Base-by-base conservation (phyloP, 2,888 invertebrate species). In the Drymonia ruficornis region DNA sequence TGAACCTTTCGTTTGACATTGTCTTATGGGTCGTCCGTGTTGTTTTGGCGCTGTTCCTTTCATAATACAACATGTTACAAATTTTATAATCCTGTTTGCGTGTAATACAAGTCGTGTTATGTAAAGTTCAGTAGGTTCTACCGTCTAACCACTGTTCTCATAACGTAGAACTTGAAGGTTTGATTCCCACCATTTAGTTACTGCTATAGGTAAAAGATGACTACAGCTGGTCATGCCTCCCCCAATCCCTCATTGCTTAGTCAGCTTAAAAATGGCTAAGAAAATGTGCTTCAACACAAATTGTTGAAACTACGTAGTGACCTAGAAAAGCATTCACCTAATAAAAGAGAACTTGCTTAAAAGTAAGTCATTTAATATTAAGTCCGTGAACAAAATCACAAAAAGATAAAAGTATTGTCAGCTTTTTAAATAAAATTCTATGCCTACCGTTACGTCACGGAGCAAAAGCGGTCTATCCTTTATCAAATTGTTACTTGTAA, bases 1-100 rank as follows among this genome's bases (percentile, higher is more conserved):
- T 43, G 55, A 56, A 63, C 65, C 70, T 59, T 73, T 64, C 57
- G 63, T 72, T 69, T 70, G 59, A 62, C 59, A 63, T 57, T 68
- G 65, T 69, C 68, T 70, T 61, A 56, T 61, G 52, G 51, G 51
- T 51, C 40, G 28, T 52, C 16, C n/a, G 36, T 23, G 15, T 36
- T 56, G 50, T 59, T 63, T 44, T 56, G 49, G 46, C 48, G 50
- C 43, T 31, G 40, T 45, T 46, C 45, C n/a, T 38, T 8, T 15
- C 15, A 34, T 38, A 38, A 38, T 15, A 15, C 38, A 34, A 11
- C 1, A 7, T 38, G 3, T 38, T 15, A 38, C 15, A 38, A 11
- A 34, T 2, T 4, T 15, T 38, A 38, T 6, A 38, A 38, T n/a
- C 4, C 8, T 38, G 11, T 13, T 36, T 36, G 11, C 11, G 11